Conservation (phyloP, 2,113 vertebrate species). For the Alouatta palliata region DNA sequence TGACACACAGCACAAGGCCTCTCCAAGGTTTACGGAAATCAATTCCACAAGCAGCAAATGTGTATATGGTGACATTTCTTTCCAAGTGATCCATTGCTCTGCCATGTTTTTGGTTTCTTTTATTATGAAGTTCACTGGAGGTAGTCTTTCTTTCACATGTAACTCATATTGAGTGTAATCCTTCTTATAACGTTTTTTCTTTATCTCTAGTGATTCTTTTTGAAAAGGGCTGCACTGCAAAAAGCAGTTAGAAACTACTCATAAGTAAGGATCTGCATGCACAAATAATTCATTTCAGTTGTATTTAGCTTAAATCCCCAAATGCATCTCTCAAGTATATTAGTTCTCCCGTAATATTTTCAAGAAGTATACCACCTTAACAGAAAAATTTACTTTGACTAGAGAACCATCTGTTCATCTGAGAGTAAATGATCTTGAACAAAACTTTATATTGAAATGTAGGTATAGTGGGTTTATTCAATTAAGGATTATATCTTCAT, state of each 20-base stretch:
- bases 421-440: constrained; percentile 35
- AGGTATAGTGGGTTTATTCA: neutral
- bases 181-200: neutral
- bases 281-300: neutral
- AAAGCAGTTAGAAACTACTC: constrained; percentile 24
- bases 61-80: neutral
- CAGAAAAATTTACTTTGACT: constrained; percentile 15
- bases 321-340: neutral
- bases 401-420: neutral
- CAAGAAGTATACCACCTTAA: constrained; percentile 24
- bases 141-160: constrained; percentile 1
- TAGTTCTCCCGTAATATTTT: neutral
- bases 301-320: neutral
- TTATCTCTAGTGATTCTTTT: constrained; percentile 25
- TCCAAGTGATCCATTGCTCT: neutral
- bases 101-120: neutral
- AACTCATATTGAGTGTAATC: neutral
- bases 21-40: neutral
- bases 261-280: neutral
- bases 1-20: neutral
- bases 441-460: constrained; percentile 13
- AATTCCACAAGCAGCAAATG: constrained; percentile 15
- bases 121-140: neutral
- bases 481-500: constrained; percentile 30
- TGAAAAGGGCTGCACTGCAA: neutral